Evolutionary conservation across 2,888 invertebrate genomes (phyloP), one percentile per base, ranked within the genome.

Genomic region (Choreutis nemorana): DNA sequence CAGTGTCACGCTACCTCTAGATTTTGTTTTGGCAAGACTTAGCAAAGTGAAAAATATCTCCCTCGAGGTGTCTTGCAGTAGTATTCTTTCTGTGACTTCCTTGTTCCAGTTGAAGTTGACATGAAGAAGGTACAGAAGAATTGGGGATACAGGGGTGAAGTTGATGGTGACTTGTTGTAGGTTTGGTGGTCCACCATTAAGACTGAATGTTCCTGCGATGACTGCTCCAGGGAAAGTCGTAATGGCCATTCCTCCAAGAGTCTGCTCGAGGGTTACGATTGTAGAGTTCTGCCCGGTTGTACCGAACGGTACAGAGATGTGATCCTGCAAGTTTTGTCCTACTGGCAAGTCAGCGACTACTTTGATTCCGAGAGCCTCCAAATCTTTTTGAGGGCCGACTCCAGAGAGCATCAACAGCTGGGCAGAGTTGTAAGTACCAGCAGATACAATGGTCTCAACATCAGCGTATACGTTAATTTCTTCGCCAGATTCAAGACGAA

Each of bases 401-500:
- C 73, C 73, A 1, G 73, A 73, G 0, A 71, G 45, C 30, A 70
- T 42, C 25, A 75, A 32, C 9, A 73, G 33, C 41, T 75, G 71
- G 1, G 73, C 50, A n/a, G 68, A 59, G 34, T 72, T 73, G 26
- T 65, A 71, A 1, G 68, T 56, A 0, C 73, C 73, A 1, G 73
- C 62, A 2, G 65, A 55, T 9, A 68, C 11, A 8, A 73, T 48
- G 0, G 73, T 57, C 40, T 73, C 73, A 25, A 51, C 59, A 2
- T 48, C 38, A 1, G 57, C 59, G 26, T 48, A 61, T 20, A 59
- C 59, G 6, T 42, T 25, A 8, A 50, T 39, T 14, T 52, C 42
- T 9, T 52, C 31, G 3, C 41, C 45, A 11, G 51, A 39, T 1
- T 30, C 16, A 2, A 47, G 10, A n/a, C n/a, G n/a, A 2, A 57